A percentile compares a stretch with the other conserved stretches of the same genome.
Conservation (phyloP, 2,113 vertebrate species). For the Glaucomys volans region DNA sequence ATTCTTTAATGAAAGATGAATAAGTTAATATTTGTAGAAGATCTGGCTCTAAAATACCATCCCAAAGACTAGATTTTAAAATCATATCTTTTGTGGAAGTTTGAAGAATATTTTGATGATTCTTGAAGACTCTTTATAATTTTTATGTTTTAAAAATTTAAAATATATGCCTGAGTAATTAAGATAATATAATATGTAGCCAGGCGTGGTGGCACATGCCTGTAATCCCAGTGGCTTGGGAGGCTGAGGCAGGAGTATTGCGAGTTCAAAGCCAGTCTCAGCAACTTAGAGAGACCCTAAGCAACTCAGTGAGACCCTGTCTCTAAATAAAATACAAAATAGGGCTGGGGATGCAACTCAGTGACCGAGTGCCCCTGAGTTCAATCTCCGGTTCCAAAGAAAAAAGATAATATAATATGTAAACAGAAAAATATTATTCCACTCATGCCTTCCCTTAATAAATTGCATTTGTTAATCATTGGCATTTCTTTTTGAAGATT, state of each 20-base stretch:
- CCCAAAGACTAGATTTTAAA: not conserved
- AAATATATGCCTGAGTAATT: not conserved
- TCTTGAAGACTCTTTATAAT: not conserved
- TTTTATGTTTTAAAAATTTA: not conserved
- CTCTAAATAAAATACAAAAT: too few species aligned
- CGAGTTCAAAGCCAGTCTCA: too few species aligned
- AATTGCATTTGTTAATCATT: slow-evolving; percentile 68
- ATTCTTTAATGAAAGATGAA: not conserved
- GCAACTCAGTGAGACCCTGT: too few species aligned
- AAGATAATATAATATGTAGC: too few species aligned
- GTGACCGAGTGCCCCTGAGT: too few species aligned
- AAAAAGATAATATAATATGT: too few species aligned
- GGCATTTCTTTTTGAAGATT: slow-evolving; percentile 73
- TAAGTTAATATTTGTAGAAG: not conserved
- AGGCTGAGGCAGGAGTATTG: too few species aligned
- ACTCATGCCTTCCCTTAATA: slow-evolving; percentile 45
- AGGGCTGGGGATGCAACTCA: too few species aligned
- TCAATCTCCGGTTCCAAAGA: too few species aligned
- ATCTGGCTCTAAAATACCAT: not conserved
- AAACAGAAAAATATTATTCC: slow-evolving; percentile 32
- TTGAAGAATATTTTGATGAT: not conserved
- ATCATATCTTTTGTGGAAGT: not conserved
- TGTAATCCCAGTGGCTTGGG: too few species aligned
- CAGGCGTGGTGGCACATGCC: too few species aligned
- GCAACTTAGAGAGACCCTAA: too few species aligned